A percentile compares a stretch with the other conserved stretches of the same genome.
These are phyloP conservation scores for Drosophila buzzatii DNA, from an alignment of 2,888 invertebrate species.

Conservation along the genomic window DNA sequence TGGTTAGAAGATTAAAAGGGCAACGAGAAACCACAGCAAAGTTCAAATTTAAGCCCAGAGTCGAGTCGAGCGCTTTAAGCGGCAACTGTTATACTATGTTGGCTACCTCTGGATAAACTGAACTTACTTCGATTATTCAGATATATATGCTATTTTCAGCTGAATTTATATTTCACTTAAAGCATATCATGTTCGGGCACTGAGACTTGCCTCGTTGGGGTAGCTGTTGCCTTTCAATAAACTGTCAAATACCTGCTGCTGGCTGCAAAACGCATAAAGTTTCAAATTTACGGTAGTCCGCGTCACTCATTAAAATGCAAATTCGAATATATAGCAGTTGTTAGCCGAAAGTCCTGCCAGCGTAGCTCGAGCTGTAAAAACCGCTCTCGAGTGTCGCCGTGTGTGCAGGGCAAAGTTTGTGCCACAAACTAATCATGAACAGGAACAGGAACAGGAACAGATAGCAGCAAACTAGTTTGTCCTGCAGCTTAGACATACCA, in stretches of 20 bases:
- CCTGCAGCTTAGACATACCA: not conserved
- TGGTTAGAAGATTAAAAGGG: conserved; percentile 16
- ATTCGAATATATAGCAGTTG: conserved; percentile 12
- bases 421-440: conserved; percentile 14
- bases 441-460: conserved; percentile 3
- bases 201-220: not conserved
- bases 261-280: not conserved
- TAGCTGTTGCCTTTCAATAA: conserved; percentile 7
- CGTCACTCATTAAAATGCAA: conserved; percentile 23
- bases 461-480: not conserved
- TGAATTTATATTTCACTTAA: not conserved
- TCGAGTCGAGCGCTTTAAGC: not conserved
- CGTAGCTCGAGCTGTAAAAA: conserved; percentile 2
- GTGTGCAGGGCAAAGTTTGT: conserved; percentile 5
- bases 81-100: no score
- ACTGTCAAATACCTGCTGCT: conserved; percentile 9
- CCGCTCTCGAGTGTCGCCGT: conserved; percentile 2
- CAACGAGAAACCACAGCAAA: conserved; percentile 21
- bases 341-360: not conserved
- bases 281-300: conserved; percentile 7
- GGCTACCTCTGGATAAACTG: no score
- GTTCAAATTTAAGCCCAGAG: conserved; percentile 4
- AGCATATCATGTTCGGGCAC: not conserved
- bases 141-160: not conserved
- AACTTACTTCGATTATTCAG: no score